A percentile compares a stretch with the other conserved stretches of the same genome.
Evolutionary conservation across 2,888 invertebrate species (phyloP).

Genomic region (Anthophora plumipes): DNA sequence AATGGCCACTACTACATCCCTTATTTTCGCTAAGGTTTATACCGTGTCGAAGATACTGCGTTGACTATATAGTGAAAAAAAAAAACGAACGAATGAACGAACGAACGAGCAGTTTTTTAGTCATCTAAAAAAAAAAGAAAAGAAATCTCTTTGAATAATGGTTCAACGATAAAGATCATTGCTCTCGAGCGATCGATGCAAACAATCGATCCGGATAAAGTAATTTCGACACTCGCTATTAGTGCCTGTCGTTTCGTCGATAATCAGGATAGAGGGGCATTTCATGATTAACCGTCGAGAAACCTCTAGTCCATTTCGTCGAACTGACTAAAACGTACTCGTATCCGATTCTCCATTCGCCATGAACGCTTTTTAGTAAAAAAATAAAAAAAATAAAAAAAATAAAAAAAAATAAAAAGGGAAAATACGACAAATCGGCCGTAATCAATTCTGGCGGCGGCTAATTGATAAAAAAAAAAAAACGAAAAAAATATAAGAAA

Average conservation of each 20-base stretch:
- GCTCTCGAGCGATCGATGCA: conserved; percentile 34
- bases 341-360: conserved; percentile 64
- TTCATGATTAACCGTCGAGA: conserved; percentile 10
- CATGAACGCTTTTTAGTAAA: conserved; percentile 32
- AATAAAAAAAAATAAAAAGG: too few species aligned
- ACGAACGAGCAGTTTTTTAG: conserved; percentile 11
- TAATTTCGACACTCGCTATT: conserved; percentile 60
- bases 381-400: too few species aligned
- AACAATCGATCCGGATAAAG: conserved; percentile 41
- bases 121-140: conserved; percentile 12
- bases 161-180: conserved; percentile 29
- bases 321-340: conserved; percentile 34
- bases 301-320: conserved; percentile 23
- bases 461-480: conserved; percentile 56
- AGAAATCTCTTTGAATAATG: neutral
- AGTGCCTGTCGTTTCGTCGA: conserved; percentile 60
- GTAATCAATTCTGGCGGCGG: conserved; percentile 36
- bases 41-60: conserved; percentile 4
- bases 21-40: conserved; percentile 28
- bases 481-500: conserved; percentile 48
- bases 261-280: conserved; percentile 26
- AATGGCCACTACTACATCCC: conserved; percentile 12
- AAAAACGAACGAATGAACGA: too few species aligned
- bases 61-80: neutral
- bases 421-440: conserved; percentile 44